phyloP scores from a whole-genome alignment of 1,140 invertebrate species.

The Pectinophora gossypiella region DNA sequence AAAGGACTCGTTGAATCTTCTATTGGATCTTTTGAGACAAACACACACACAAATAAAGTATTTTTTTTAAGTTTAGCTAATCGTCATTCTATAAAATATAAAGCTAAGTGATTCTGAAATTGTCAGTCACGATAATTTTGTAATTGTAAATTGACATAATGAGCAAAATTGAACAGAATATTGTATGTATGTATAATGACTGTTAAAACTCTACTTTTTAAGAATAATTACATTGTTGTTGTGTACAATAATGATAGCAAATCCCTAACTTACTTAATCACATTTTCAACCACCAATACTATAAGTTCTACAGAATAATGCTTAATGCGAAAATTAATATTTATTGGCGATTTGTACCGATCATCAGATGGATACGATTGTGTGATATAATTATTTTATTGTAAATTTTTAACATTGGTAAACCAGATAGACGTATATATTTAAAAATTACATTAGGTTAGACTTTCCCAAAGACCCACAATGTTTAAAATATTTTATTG shows the following conservation, averaged over 20 bases:
- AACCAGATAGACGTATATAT: slow-evolving; percentile 14
- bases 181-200: slow-evolving; percentile 2
- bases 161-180: slow-evolving; percentile 3
- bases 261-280: neutral
- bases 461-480: slow-evolving; percentile 53
- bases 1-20: no score
- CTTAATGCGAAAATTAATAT: slow-evolving; percentile 21
- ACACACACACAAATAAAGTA: no score
- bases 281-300: slow-evolving; percentile 25
- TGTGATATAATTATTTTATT: slow-evolving; percentile 48
- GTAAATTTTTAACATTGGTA: slow-evolving; percentile 52
- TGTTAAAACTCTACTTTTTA: neutral
- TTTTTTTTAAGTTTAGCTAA: no score
- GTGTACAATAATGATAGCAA: neutral
- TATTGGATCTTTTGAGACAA: no score
- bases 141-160: no score
- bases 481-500: slow-evolving; percentile 22
- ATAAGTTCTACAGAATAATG: slow-evolving; percentile 13
- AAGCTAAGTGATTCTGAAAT: no score
- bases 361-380: slow-evolving; percentile 33
- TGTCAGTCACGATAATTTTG: no score
- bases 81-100: no score
- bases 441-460: slow-evolving; percentile 32
- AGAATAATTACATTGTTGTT: neutral
- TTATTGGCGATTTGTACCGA: slow-evolving; percentile 32